These are phyloP conservation scores for Prionailurus bengalensis DNA, from an alignment of 2,113 vertebrate genomes.

Conservation along the genomic window DNA sequence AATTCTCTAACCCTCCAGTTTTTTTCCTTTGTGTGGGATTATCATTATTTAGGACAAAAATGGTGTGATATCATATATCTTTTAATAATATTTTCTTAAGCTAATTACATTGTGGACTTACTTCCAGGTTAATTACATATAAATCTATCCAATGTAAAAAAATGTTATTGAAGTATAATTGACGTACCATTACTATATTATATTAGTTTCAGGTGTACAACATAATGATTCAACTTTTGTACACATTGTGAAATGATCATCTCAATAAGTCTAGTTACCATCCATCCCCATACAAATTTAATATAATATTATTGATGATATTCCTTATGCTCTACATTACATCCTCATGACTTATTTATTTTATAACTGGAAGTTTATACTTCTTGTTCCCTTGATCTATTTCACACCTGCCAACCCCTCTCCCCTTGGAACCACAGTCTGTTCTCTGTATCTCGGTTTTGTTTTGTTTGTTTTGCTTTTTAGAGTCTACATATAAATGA, in stretches of 20 bases:
- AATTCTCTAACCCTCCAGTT: background rate
- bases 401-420: background rate
- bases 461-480: background rate
- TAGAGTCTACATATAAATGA: background rate
- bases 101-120: slow-evolving; percentile 8
- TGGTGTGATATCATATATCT: background rate
- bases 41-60: slow-evolving; percentile 18
- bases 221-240: background rate
- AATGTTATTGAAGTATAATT: background rate
- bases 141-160: background rate
- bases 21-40: slow-evolving; percentile 18
- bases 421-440: background rate
- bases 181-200: background rate
- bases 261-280: background rate
- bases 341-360: background rate
- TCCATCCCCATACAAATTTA: background rate
- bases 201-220: background rate
- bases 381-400: background rate
- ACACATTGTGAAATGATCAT: background rate
- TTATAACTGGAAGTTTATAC: background rate
- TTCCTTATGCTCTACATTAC: background rate
- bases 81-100: background rate
- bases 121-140: background rate
- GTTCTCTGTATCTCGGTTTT: background rate
- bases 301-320: background rate